phyloP scores from a whole-genome alignment of 2,888 invertebrate genomes.

The Liopterus haemorrhoidalis region DNA sequence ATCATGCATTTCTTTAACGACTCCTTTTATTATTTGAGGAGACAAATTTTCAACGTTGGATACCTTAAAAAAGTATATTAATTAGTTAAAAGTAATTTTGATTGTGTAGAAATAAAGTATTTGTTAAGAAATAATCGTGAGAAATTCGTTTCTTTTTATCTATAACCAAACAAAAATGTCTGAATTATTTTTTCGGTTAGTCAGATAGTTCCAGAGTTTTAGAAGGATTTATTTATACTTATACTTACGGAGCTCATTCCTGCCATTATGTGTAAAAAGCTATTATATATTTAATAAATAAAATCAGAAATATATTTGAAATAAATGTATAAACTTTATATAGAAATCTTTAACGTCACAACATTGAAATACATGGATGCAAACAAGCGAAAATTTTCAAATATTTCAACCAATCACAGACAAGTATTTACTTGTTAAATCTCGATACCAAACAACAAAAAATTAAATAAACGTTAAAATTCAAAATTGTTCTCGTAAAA shows the following conservation, averaged over 20 bases:
- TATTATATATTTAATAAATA: conserved; percentile 25
- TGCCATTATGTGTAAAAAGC: conserved; percentile 20
- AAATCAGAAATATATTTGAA: conserved; percentile 17
- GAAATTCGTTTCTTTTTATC: background rate
- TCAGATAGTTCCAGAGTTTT: background rate
- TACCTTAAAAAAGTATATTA: conserved; percentile 51
- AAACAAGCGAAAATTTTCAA: conserved; percentile 35
- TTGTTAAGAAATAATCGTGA: background rate
- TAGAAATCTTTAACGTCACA: conserved; percentile 32
- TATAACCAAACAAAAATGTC: conserved; percentile 8
- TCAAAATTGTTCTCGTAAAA: too few species aligned
- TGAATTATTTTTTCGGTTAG: too few species aligned
- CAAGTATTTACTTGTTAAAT: conserved; percentile 26
- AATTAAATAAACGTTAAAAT: too few species aligned
- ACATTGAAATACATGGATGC: conserved; percentile 21
- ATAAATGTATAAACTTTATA: conserved; percentile 16
- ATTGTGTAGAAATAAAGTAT: background rate
- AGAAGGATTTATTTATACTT: background rate
- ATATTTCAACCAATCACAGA: conserved; percentile 37
- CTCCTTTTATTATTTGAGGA: conserved; percentile 83
- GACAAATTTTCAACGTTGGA: conserved; percentile 93
- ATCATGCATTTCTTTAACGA: conserved; percentile 82
- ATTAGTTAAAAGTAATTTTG: background rate
- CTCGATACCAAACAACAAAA: conserved; percentile 29
- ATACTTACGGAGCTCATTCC: conserved; percentile 26